Evolutionary conservation across 2,113 vertebrate species (phyloP).

Genomic region (Salvelinus fontinalis): DNA sequence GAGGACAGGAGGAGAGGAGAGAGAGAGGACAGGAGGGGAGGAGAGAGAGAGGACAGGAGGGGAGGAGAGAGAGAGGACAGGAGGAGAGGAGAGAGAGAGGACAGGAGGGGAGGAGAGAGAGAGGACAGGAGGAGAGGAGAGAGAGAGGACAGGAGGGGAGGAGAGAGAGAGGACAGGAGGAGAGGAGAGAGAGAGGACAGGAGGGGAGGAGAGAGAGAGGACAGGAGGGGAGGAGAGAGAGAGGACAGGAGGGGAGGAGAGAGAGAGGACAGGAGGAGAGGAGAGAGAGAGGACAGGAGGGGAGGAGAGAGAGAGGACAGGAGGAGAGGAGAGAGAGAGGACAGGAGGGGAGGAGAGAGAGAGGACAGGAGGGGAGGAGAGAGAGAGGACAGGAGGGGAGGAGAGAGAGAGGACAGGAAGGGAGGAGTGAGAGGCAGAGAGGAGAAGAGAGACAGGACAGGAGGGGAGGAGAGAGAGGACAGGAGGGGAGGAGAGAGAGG

Average conservation of each 20-base stretch:
- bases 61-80: accelerated
- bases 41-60: background rate
- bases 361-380: no score
- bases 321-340: accelerated
- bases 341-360: background rate
- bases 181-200: accelerated
- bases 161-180: no score
- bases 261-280: accelerated
- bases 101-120: background rate
- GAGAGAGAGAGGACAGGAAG: no score
- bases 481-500: background rate
- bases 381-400: background rate
- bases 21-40: accelerated
- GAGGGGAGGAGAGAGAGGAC: no score
- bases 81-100: accelerated
- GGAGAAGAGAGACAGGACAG: no score
- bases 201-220: background rate
- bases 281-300: background rate
- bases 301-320: background rate
- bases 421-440: no score
- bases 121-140: background rate
- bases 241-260: background rate
- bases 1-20: no score
- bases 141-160: accelerated
- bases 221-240: background rate